Conservation (phyloP, 2,888 invertebrate genomes). For the Microctonus aethiopoides region DNA sequence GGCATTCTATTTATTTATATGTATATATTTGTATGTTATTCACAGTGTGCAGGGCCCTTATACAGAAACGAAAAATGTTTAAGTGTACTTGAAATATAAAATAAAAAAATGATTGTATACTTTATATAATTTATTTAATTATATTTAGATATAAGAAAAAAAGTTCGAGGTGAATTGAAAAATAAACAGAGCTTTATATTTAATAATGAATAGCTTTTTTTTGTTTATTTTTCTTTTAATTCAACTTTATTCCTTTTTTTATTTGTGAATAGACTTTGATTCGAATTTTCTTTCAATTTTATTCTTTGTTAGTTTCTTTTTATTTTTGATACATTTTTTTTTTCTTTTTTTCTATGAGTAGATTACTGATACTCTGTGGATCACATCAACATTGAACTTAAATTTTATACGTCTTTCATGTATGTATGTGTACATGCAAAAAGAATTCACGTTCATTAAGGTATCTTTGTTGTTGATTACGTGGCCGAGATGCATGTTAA, state of each 20-base stretch:
- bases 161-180: not conserved
- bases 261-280: not conserved
- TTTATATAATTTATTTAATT: not conserved
- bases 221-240: not conserved
- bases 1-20: not conserved
- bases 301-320: no score
- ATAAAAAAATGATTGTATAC: not conserved
- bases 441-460: slow-evolving; percentile 11
- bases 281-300: not conserved
- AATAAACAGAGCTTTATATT: not conserved
- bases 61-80: not conserved
- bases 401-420: not conserved
- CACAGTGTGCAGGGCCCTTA: not conserved
- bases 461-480: slow-evolving; percentile 16
- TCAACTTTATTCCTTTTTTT: no score
- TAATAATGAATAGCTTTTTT: slow-evolving; percentile 5
- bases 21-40: not conserved
- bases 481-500: slow-evolving; percentile 40
- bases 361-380: not conserved
- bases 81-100: not conserved
- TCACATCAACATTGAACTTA: not conserved
- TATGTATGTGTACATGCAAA: no score
- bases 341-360: not conserved
- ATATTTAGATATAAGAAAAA: not conserved
- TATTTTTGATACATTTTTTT: not conserved